These are phyloP conservation scores for Drosophila villosipedis DNA, from an alignment of 2,888 invertebrate genomes.

Conservation along the genomic window DNA sequence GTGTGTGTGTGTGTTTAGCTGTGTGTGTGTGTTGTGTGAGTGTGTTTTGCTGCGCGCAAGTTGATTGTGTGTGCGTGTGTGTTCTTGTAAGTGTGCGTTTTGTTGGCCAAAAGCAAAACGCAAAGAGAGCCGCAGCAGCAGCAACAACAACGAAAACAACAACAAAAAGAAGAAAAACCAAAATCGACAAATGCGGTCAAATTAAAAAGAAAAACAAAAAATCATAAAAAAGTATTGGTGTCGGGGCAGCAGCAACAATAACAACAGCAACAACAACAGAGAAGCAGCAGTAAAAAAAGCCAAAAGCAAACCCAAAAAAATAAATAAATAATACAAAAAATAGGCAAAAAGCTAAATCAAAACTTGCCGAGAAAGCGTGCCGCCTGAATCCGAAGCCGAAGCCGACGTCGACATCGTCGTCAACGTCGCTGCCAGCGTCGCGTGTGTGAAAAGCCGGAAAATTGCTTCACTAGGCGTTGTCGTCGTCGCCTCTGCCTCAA, in stretches of 20 bases:
- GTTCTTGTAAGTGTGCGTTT: conserved; percentile 60
- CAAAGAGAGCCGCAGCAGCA: conserved; percentile 65
- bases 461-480: conserved; percentile 46
- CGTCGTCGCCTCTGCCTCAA: conserved; percentile 27
- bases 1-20: conserved; percentile 35
- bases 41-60: conserved; percentile 47
- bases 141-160: conserved; percentile 46
- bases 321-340: conserved; percentile 9
- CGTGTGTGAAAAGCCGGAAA: conserved; percentile 68
- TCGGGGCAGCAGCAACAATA: conserved; percentile 37
- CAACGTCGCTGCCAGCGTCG: conserved; percentile 18
- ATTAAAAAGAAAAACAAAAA: conserved; percentile 76
- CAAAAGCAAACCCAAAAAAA: conserved; percentile 50
- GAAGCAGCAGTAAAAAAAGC: conserved; percentile 25
- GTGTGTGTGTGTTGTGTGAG: conserved; percentile 45
- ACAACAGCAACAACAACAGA: conserved; percentile 27
- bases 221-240: conserved; percentile 47
- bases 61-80: conserved; percentile 39
- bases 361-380: conserved; percentile 71
- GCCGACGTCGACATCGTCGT: conserved; percentile 30
- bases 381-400: conserved; percentile 33
- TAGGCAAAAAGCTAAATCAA: conserved; percentile 32
- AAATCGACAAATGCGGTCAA: conserved; percentile 80
- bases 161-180: conserved; percentile 69
- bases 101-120: conserved; percentile 73